Evolutionary conservation across 2,113 vertebrate species (phyloP).

Genomic region (Protobothrops mucrosquamatus): DNA sequence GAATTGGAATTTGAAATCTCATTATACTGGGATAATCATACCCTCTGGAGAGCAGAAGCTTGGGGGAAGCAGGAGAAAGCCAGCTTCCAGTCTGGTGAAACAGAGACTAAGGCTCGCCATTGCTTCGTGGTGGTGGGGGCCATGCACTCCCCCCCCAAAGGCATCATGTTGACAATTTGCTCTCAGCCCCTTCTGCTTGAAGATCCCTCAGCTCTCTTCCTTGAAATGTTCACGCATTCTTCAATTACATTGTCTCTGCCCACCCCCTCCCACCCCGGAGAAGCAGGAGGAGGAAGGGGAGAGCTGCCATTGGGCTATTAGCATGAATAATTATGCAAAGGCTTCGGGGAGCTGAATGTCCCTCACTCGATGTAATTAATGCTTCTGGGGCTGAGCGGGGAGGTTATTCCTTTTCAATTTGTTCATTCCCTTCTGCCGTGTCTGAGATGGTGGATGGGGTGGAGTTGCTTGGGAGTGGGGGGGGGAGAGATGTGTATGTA

Average conservation of each 20-base stretch:
- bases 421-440: neutral
- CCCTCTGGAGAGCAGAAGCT: neutral
- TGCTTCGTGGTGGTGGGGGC: neutral
- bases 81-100: rapidly evolving
- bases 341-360: constrained; percentile 63
- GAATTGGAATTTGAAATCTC: neutral
- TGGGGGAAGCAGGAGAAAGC: neutral
- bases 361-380: constrained; percentile 67
- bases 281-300: constrained; percentile 3
- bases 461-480: neutral
- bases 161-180: constrained; percentile 1
- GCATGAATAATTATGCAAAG: constrained; percentile 65
- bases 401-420: constrained; percentile 34
- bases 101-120: neutral
- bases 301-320: constrained; percentile 59
- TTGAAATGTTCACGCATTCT: constrained; percentile 56
- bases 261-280: neutral
- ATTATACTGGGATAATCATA: constrained; percentile 7
- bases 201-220: constrained; percentile 40
- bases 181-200: neutral
- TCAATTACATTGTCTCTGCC: constrained; percentile 60
- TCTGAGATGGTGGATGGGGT: neutral
- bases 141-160: rapidly evolving
- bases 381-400: constrained; percentile 58
- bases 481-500: constrained; percentile 15